phyloP scores from a whole-genome alignment of 1,140 invertebrate genomes.

The Hycleus cichorii region DNA sequence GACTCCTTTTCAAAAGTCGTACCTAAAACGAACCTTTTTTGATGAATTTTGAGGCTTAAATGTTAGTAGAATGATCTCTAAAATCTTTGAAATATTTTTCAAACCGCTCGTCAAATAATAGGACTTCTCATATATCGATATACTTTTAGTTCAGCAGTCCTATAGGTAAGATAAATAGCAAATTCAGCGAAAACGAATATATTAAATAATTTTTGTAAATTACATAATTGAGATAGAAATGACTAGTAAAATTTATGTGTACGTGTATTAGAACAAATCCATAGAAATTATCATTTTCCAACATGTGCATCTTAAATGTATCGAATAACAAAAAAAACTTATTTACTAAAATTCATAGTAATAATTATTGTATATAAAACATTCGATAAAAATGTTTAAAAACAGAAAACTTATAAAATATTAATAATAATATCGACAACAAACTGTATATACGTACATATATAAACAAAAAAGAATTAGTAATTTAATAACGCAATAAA shows the following conservation, averaged over 20 bases:
- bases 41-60: too few species aligned
- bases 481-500: neutral
- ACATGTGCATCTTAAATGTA: too few species aligned
- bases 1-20: too few species aligned
- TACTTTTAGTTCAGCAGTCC: too few species aligned
- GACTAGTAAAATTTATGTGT: constrained; percentile 34
- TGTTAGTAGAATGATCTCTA: too few species aligned
- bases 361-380: neutral
- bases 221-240: constrained; percentile 33
- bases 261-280: too few species aligned
- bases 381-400: constrained; percentile 22
- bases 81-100: too few species aligned
- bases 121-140: constrained; percentile 8
- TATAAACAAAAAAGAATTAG: constrained; percentile 3
- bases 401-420: constrained; percentile 6
- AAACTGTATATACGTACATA: constrained; percentile 4
- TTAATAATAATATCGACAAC: neutral
- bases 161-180: neutral
- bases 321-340: too few species aligned
- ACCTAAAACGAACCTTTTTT: too few species aligned
- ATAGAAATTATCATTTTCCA: too few species aligned
- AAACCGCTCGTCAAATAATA: too few species aligned
- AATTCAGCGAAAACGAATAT: constrained; percentile 23
- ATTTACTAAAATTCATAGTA: too few species aligned
- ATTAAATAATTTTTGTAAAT: constrained; percentile 29